Conservation (phyloP, 2,888 invertebrate genomes). For the Limnephilus rhombicus region DNA sequence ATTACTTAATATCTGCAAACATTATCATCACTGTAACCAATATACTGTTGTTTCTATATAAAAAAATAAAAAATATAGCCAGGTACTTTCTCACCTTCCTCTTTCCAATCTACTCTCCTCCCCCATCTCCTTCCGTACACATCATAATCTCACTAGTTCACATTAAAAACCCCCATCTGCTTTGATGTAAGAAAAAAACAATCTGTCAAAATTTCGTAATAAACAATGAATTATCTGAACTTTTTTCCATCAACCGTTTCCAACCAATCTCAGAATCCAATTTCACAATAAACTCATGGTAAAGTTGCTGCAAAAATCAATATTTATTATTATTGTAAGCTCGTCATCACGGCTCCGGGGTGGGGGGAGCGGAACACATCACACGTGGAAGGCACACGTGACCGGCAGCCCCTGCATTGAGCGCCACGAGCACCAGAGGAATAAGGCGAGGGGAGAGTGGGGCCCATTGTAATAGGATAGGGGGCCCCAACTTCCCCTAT, state of each 20-base stretch:
- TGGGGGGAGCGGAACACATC: neutral
- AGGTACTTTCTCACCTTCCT: no score
- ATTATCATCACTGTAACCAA: no score
- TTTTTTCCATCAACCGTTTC: neutral
- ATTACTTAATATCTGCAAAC: no score
- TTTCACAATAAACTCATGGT: neutral
- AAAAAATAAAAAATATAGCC: no score
- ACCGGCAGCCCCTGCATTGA: constrained; percentile 29
- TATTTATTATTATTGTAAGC: constrained; percentile 15
- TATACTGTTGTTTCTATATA: no score
- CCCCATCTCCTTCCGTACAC: no score
- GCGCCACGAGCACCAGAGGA: neutral
- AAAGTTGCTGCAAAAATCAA: neutral
- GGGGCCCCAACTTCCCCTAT: constrained; percentile 28
- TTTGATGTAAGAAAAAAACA: no score
- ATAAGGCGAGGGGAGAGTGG: neutral
- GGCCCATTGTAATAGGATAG: constrained; percentile 53
- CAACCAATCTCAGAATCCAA: neutral
- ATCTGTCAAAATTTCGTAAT: neutral
- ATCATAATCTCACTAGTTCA: no score
- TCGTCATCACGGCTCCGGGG: constrained; percentile 6
- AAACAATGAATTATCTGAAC: no score
- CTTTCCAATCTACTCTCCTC: no score
- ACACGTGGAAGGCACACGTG: constrained; percentile 41
- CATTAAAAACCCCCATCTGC: no score